Conservation (phyloP, 2,797 vertebrate species). For the Mareca penelope region DNA sequence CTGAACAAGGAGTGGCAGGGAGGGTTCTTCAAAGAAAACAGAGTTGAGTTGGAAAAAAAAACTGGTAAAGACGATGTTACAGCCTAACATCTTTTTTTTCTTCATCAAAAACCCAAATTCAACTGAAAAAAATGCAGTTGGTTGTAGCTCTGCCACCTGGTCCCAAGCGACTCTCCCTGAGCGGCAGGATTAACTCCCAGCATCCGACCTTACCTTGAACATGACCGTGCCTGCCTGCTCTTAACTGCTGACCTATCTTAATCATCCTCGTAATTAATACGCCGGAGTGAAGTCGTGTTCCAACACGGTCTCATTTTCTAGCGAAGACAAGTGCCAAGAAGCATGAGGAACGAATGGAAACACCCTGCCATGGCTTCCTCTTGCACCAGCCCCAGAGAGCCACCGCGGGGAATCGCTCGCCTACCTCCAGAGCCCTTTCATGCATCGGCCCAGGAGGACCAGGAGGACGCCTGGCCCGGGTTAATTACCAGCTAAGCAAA, state of each 20-base stretch:
- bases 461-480: not conserved
- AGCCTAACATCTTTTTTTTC: not conserved
- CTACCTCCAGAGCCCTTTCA: not conserved
- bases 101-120: not conserved
- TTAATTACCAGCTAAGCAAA: not conserved
- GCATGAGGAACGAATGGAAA: conserved; percentile 18
- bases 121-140: not conserved
- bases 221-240: conserved; percentile 39
- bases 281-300: conserved; percentile 43
- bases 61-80: not conserved
- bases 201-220: not conserved
- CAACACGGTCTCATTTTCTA: conserved; percentile 32
- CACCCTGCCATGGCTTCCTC: not conserved
- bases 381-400: rapidly evolving
- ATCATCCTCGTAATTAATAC: conserved; percentile 50
- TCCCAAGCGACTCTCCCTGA: not conserved
- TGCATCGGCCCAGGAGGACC: not conserved
- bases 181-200: not conserved
- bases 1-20: not conserved
- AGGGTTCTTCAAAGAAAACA: not conserved
- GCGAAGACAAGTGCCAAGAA: not conserved
- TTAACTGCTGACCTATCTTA: conserved; percentile 63
- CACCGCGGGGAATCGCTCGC: not conserved
- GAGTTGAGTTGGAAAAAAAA: not conserved
- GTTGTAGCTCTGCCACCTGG: not conserved